phyloP scores from a whole-genome alignment of 1,140 invertebrate genomes.

The Fopius arisanus region DNA sequence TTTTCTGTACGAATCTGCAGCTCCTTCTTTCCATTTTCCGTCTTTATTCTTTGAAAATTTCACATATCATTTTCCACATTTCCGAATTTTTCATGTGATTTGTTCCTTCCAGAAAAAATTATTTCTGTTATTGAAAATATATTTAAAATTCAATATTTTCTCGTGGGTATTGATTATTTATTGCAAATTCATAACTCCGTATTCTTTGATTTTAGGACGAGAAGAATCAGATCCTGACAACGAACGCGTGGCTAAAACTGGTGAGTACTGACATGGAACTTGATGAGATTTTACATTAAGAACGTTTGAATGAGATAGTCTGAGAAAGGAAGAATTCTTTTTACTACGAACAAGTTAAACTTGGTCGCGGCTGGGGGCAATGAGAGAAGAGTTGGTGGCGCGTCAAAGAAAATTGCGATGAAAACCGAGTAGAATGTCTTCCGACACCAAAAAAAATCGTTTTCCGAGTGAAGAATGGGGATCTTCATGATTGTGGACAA shows the following conservation, averaged over 20 bases:
- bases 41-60: too few species aligned
- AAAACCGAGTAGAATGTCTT: slow-evolving; percentile 1
- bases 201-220: slow-evolving; percentile 70
- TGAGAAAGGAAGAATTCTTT: too few species aligned
- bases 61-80: too few species aligned
- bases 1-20: background rate
- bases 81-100: too few species aligned
- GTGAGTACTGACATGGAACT: slow-evolving; percentile 72
- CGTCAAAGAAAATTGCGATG: background rate
- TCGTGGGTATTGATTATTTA: too few species aligned
- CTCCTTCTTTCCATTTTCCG: background rate
- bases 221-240: slow-evolving; percentile 92
- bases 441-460: background rate
- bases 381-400: background rate
- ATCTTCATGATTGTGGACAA: background rate
- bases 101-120: too few species aligned
- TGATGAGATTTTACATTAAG: too few species aligned
- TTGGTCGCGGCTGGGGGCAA: background rate
- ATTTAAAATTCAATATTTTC: too few species aligned
- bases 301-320: too few species aligned
- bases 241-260: slow-evolving; percentile 96
- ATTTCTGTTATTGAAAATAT: too few species aligned
- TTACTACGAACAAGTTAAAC: background rate
- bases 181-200: too few species aligned
- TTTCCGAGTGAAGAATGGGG: background rate